phyloP scores from a whole-genome alignment of 2,888 invertebrate species.

The Tenthredo distinguenda region DNA sequence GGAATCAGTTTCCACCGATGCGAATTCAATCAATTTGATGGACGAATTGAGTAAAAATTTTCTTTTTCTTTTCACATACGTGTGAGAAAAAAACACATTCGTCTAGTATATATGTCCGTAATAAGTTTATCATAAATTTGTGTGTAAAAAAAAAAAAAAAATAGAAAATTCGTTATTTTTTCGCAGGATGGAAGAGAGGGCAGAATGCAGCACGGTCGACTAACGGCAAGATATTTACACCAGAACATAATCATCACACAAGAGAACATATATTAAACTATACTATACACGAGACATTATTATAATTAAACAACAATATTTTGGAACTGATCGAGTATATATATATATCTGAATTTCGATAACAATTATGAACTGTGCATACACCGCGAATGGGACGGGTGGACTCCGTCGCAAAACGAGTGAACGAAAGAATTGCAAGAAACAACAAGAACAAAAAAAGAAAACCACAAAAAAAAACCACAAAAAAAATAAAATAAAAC shows the following conservation, averaged over 20 bases:
- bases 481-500: too few relatives aligned
- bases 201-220: conserved; percentile 75
- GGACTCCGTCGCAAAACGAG: conserved; percentile 42
- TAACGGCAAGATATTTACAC: conserved; percentile 67
- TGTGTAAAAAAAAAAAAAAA: background rate
- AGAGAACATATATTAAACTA: conserved; percentile 57
- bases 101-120: too few relatives aligned
- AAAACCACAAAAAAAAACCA: conserved; percentile 39
- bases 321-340: conserved; percentile 33
- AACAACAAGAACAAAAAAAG: conserved; percentile 42
- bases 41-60: too few relatives aligned
- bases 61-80: too few relatives aligned
- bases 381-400: conserved; percentile 40
- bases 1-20: background rate
- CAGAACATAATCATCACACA: conserved; percentile 58
- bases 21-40: too few relatives aligned
- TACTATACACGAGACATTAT: conserved; percentile 53
- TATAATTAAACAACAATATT: conserved; percentile 61
- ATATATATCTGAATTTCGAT: conserved; percentile 23
- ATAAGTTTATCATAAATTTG: background rate
- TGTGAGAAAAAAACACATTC: too few relatives aligned
- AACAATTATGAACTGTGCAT: conserved; percentile 4
- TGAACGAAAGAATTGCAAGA: background rate
- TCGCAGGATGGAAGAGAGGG: conserved; percentile 77
- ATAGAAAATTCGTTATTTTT: conserved; percentile 36